phyloP scores from a whole-genome alignment of 2,797 vertebrate genomes.

The Novumbra hubbsi region DNA sequence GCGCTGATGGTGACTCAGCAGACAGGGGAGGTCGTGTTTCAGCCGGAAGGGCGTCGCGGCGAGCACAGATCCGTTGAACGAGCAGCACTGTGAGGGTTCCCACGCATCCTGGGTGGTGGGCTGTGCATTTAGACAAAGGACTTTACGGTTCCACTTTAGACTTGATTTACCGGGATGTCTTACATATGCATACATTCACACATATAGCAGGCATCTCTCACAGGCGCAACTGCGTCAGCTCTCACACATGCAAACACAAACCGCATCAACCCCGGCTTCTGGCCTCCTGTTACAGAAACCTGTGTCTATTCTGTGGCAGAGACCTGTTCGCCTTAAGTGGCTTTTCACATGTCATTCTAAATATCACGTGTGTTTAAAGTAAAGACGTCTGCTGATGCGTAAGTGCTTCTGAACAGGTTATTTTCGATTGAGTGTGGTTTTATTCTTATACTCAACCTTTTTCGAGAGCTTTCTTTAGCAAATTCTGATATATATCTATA shows the following conservation, averaged over 20 bases:
- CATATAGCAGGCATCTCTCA: background rate
- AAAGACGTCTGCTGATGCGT: background rate
- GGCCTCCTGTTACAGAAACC: background rate
- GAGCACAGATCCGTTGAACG: background rate
- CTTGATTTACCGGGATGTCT: no score
- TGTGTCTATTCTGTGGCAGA: background rate
- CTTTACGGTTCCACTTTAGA: background rate
- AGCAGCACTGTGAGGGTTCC: background rate
- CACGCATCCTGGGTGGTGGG: background rate
- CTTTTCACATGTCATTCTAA: conserved; percentile 12
- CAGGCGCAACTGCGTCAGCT: no score
- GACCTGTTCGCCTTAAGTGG: conserved; percentile 1
- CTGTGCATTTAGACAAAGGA: background rate
- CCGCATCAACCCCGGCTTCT: background rate
- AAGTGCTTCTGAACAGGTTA: background rate
- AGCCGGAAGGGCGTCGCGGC: background rate
- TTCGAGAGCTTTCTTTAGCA: background rate
- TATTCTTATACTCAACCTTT: background rate
- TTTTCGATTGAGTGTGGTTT: background rate
- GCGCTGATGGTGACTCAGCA: background rate
- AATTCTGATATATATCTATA: no score
- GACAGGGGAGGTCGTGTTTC: background rate
- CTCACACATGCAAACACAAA: background rate
- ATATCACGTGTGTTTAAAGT: conserved; percentile 1
- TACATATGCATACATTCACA: background rate